Base-by-base conservation (phyloP, 1,140 invertebrate genomes). In the Pentalonia nigronervosa region DNA sequence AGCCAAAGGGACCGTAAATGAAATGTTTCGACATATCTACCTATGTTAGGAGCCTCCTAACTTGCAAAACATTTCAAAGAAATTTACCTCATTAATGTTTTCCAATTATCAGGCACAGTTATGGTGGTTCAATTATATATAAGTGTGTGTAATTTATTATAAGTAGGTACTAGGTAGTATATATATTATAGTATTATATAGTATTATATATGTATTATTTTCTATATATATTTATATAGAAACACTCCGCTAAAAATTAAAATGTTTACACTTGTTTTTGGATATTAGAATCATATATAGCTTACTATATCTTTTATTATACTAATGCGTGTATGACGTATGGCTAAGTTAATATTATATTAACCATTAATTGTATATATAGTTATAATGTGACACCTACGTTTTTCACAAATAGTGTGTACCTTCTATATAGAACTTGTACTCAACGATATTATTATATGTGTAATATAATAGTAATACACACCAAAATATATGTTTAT, bases 281-380 rank as follows among this genome's bases (percentile, higher is more conserved):
- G 60, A 76, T 76, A n/a, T 76, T 8, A 4, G 14, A 76, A 76
- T n/a, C 11, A n/a, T 76, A 76, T 14, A 76, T n/a, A 41, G 41
- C n/a, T 76, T 30, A 67, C 60, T n/a, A 67, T 67, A n/a, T 6
- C 0, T 67, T 14, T 11, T 76, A 67, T 76, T n/a, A 76, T 76
- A 76, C 60, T 76, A 76, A 76, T 11, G 41, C 41, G 7, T 2
- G 56, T 25, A 76, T 76, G 60, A 76, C 14, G 60, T 76, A 76
- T 76, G n/a, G 60, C 60, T 76, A 76, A n/a, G 60, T 76, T n/a
- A n/a, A 76, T 76, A 76, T 76, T 76, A 76, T 76, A 76, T 76
- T 34, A 76, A 76, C 30, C n/a, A n/a, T 76, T 76, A 76, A n/a
- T 76, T 76, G 30, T 76, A 17, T n/a, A n/a, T n/a, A n/a, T 76